phyloP scores from a whole-genome alignment of 2,797 vertebrate genomes.

The Eremophila alpestris region DNA sequence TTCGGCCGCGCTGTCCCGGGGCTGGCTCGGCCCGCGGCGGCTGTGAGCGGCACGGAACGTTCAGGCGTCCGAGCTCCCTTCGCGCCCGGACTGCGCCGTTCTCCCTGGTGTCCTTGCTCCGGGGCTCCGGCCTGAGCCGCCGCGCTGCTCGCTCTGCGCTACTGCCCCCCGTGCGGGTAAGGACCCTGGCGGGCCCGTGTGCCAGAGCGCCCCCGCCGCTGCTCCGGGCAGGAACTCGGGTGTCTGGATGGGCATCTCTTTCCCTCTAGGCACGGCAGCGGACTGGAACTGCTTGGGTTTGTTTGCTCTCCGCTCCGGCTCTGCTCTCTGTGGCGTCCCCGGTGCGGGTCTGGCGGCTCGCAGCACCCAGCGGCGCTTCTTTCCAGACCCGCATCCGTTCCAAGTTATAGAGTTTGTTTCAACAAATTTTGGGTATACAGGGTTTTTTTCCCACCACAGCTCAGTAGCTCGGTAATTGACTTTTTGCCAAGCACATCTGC shows the following conservation, averaged over 20 bases:
- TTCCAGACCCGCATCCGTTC: fast-evolving
- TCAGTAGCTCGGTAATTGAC: background rate
- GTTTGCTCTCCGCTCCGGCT: background rate
- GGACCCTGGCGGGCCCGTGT: background rate
- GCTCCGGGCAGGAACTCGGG: background rate
- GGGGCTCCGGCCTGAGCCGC: background rate
- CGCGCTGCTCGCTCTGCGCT: background rate
- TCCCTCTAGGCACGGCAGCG: too few relatives aligned
- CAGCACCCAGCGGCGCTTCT: too few relatives aligned
- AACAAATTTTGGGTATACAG: fast-evolving
- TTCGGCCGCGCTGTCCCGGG: background rate
- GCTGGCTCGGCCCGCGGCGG: too few relatives aligned
- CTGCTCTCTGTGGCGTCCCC: too few relatives aligned
- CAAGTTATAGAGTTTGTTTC: fast-evolving
- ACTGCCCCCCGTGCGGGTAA: background rate
- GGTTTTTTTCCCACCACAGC: fast-evolving
- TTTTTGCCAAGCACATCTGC: background rate
- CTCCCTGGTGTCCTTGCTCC: background rate
- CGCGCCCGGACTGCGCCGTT: background rate
- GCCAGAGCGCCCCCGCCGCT: too few relatives aligned
- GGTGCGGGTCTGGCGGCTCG: background rate
- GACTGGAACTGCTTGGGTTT: background rate
- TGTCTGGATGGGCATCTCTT: background rate
- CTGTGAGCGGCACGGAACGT: background rate
- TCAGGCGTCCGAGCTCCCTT: background rate